These are phyloP conservation scores for Epizoanthus scotinus DNA, from an alignment of 92 coral and sea anemone species.

Conservation along the genomic window DNA sequence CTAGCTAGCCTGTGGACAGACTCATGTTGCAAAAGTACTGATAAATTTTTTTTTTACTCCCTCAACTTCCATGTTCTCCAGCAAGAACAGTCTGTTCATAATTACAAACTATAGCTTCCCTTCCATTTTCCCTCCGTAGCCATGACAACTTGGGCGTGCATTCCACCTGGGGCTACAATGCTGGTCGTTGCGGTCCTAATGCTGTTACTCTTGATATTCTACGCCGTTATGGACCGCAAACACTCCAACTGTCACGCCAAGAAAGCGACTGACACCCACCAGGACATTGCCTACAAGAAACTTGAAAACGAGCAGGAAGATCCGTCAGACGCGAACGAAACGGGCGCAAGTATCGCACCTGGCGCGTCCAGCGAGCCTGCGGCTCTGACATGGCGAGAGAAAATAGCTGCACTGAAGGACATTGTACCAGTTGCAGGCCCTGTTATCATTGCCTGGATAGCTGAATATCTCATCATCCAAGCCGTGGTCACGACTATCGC, in stretches of 20 bases:
- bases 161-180: constrained; percentile 75
- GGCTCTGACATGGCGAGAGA: constrained; percentile 71
- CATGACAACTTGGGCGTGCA: constrained; percentile 90
- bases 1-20: no score
- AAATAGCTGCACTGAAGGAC: constrained; percentile 52
- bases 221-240: constrained; percentile 82
- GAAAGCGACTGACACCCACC: constrained; percentile 38
- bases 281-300: constrained; percentile 67
- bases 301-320: constrained; percentile 52
- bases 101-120: no score
- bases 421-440: constrained; percentile 67
- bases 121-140: constrained; percentile 51
- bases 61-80: no score
- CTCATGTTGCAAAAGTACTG: no score
- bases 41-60: no score
- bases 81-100: no score
- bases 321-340: constrained; percentile 11
- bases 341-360: background rate
- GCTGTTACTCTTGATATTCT: constrained; percentile 69
- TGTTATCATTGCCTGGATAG: constrained; percentile 81
- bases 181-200: constrained; percentile 71
- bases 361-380: constrained; percentile 21
- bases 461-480: constrained; percentile 83
- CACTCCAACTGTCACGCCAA: constrained; percentile 46
- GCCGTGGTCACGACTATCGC: constrained; percentile 84